Evolutionary conservation across 2,797 vertebrate species (phyloP).

Genomic region (Hippoglossus hippoglossus): DNA sequence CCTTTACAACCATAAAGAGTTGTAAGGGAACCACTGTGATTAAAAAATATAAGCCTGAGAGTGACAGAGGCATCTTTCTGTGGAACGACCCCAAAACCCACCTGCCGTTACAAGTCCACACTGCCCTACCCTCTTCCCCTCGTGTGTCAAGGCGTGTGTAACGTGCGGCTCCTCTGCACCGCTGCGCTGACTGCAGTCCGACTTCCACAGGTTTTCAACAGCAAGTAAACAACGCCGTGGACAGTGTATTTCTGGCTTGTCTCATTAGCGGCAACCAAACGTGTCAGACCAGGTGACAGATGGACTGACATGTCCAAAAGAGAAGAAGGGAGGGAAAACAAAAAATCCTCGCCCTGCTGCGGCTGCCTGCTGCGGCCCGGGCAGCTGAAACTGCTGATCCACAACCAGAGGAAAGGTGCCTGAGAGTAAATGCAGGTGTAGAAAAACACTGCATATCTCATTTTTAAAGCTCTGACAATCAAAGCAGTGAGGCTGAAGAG

Average conservation of each 20-base stretch:
- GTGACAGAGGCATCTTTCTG: neutral
- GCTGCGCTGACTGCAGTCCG: constrained; percentile 4
- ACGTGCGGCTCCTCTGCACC: constrained; percentile 24
- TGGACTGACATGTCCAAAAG: constrained; percentile 30
- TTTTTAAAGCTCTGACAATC: constrained; percentile 16
- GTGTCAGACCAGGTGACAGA: constrained; percentile 51
- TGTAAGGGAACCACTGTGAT: neutral
- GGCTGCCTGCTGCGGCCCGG: constrained; percentile 8
- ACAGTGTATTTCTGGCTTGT: constrained; percentile 34
- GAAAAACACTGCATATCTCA: neutral
- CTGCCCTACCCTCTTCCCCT: neutral
- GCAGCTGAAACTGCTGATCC: constrained; percentile 16
- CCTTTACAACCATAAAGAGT: neutral
- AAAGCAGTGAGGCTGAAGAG: constrained; percentile 10
- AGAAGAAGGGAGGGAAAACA: neutral
- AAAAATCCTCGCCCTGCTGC: neutral
- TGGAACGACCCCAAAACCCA: constrained; percentile 12
- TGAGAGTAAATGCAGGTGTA: constrained; percentile 5
- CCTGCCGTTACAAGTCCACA: constrained; percentile 18
- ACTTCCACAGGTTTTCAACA: constrained; percentile 26
- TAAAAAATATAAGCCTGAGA: neutral
- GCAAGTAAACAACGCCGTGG: constrained; percentile 35
- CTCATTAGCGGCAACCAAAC: constrained; percentile 54
- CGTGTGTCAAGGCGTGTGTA: constrained; percentile 29
- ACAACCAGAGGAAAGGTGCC: constrained; percentile 4